Evolutionary conservation across 2,888 invertebrate genomes (phyloP).

Genomic region (Dione vanillae): DNA sequence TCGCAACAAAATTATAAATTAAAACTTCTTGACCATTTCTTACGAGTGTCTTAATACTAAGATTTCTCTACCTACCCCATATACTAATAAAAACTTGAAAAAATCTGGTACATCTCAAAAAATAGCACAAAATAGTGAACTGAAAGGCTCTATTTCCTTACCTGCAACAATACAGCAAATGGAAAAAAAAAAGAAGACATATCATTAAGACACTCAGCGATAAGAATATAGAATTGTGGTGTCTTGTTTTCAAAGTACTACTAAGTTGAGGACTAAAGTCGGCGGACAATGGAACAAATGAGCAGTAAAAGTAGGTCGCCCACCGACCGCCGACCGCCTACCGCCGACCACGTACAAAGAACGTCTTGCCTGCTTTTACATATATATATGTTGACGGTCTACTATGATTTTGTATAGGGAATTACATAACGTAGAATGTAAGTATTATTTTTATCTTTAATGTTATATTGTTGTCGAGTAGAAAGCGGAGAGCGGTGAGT

Average conservation of each 20-base stretch:
- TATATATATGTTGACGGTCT: background rate
- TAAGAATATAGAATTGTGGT: conserved; percentile 26
- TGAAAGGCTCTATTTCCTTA: background rate
- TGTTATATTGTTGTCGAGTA: too few relatives aligned
- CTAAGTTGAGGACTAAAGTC: conserved; percentile 25
- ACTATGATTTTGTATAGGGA: background rate
- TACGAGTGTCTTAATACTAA: too few relatives aligned
- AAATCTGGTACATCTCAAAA: background rate
- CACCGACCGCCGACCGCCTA: conserved; percentile 21
- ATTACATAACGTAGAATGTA: too few relatives aligned
- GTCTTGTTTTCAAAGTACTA: conserved; percentile 29
- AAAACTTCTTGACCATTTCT: too few relatives aligned
- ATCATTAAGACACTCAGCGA: conserved; percentile 7
- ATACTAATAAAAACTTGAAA: background rate
- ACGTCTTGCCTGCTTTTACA: background rate
- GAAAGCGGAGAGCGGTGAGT: too few relatives aligned
- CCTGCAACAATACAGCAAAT: background rate
- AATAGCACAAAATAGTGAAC: background rate
- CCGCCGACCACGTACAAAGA: conserved; percentile 9
- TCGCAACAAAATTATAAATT: too few relatives aligned
- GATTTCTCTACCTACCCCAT: too few relatives aligned
- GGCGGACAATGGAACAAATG: conserved; percentile 36
- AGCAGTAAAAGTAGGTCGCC: conserved; percentile 40
- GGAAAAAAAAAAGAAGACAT: background rate
- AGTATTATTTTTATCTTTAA: too few relatives aligned